Conservation (phyloP, 2,797 vertebrate genomes). For the Serranus cabrilla region DNA sequence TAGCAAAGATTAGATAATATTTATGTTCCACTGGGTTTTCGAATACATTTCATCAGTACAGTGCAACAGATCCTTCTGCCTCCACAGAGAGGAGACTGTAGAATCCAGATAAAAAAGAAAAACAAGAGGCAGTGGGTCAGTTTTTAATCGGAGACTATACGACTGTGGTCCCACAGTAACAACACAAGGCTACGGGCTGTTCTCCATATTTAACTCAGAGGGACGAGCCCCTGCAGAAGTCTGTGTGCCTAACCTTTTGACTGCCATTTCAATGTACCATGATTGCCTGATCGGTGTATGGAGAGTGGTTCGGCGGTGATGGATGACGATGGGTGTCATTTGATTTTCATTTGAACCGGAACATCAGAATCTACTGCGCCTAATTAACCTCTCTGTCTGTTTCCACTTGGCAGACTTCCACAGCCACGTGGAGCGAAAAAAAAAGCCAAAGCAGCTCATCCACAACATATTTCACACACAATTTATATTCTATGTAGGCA, state of each 20-base stretch:
- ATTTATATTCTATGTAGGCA: conserved; percentile 39
- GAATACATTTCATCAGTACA: conserved; percentile 29
- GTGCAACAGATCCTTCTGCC: conserved; percentile 10
- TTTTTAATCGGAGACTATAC: conserved; percentile 51
- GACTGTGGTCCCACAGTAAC: conserved; percentile 59
- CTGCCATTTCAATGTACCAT: conserved; percentile 61
- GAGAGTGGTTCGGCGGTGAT: conserved; percentile 71
- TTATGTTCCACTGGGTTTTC: conserved; percentile 32
- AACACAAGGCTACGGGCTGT: conserved; percentile 44
- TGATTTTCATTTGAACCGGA: conserved; percentile 77
- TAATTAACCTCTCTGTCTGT: conserved; percentile 82
- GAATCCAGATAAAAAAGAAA: conserved; percentile 11
- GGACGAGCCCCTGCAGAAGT: conserved; percentile 51
- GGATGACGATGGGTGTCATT: conserved; percentile 78
- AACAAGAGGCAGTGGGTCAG: conserved; percentile 38
- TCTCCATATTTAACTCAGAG: conserved; percentile 65
- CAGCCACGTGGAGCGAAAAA: conserved; percentile 40
- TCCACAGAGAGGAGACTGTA: conserved; percentile 1
- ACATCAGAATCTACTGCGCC: conserved; percentile 77
- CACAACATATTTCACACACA: conserved; percentile 48
- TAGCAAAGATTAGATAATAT: conserved; percentile 45
- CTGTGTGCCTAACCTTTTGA: conserved; percentile 73
- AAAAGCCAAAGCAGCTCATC: conserved; percentile 18
- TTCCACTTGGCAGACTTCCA: conserved; percentile 71
- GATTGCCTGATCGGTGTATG: conserved; percentile 61